Base-by-base conservation (phyloP, 2,888 invertebrate species). In the Baccha elongata region DNA sequence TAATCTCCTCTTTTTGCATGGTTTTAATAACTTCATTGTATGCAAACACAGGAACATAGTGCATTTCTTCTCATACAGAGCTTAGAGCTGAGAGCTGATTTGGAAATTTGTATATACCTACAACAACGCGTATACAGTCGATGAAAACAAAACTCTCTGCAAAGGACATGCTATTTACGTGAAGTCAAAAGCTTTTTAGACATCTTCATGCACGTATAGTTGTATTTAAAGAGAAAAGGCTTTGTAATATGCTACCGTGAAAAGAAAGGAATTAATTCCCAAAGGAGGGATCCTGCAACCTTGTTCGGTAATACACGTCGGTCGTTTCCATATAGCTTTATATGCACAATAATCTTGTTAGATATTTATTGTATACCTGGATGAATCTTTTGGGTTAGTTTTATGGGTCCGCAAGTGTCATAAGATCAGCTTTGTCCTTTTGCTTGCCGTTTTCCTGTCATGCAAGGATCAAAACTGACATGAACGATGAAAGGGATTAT, bases 21-120 rank as follows among this genome's bases (percentile, higher is more conserved):
- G 53, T 55, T 79, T 75, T 69, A 75, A 69, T 80, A 80, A 69
- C 50, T 74, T 69, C 75, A 74, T 80, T 80, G 74, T 74, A 35
- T 69, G 50, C 42, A 68, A 64, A 64, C 69, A 74, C n/a, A 62
- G 60, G 72, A n/a, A 62, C 60, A 80, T 53, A 55, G 46, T 68
- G 68, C 42, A 42, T 21, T 40, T 55, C 32, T 40, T 44, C n/a
- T 29, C 17, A 44, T 13, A 17, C 10, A 44, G 37, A n/a, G 10
- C 17, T 17, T 5, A 11, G 11, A 29, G 7, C 11, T 42, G 21
- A 58, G 6, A 29, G 17, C 44, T 29, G 60, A 29, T 44, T 60
- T 60, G 29, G n/a, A 44, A 26, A 58, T 17, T 23, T 26, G n/a
- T 35, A 53, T 32, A 53, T 11, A 15, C 42, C 15, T 26, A 40